Evolutionary conservation across 2,113 vertebrate species (phyloP).

Genomic region (Morphnarchus princeps): DNA sequence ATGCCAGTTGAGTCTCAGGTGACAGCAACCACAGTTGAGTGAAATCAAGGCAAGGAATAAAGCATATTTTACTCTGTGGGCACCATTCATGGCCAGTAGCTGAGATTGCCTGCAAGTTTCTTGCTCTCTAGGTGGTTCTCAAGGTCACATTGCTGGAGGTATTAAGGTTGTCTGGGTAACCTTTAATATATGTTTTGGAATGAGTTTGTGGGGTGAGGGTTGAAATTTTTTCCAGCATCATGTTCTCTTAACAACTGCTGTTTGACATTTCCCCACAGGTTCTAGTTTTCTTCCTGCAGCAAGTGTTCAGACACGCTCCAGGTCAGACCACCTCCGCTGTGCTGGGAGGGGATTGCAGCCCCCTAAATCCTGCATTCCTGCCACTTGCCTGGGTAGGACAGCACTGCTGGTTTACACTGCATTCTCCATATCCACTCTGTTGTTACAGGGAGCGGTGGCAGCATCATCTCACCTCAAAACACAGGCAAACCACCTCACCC

Average conservation of each 20-base stretch:
- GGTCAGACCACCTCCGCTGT: neutral
- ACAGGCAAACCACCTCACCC: neutral
- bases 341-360: neutral
- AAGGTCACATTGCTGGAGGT: neutral
- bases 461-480: neutral
- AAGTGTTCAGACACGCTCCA: neutral
- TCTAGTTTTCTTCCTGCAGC: neutral
- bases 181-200: neutral
- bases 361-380: neutral
- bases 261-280: neutral
- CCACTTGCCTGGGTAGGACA: neutral
- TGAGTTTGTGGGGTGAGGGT: neutral
- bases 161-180: neutral
- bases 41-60: neutral
- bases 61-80: neutral
- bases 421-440: neutral
- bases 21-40: neutral
- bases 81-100: accelerated
- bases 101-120: neutral
- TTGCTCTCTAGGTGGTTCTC: neutral
- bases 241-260: neutral
- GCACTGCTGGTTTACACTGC: neutral
- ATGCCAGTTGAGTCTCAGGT: neutral
- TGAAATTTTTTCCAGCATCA: neutral
- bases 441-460: neutral